Base-by-base conservation (phyloP, 1,140 invertebrate genomes). In the Leptestheria dahalacensis region DNA sequence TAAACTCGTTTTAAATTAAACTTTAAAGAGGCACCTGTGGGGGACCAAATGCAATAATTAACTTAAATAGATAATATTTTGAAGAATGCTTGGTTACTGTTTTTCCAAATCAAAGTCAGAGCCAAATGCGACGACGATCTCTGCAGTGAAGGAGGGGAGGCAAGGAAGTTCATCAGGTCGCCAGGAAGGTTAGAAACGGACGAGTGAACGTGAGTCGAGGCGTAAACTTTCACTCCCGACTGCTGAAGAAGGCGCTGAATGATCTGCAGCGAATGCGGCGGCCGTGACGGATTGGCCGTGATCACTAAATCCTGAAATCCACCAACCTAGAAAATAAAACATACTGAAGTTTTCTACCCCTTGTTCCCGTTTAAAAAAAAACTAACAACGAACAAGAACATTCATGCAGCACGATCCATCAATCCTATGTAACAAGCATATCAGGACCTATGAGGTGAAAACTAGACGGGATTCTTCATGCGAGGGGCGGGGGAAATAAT, bases 91-190 rank as follows among this genome's bases (percentile, higher is more conserved):
- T 10, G 26, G 10, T 20, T 77, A 88, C 85, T 78, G 72, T 81
- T 71, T 77, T 85, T 87, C 81, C 85, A 88, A 68, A 90, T 84
- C 61, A 89, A 67, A 62, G 76, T 78, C 4, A 87, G 59, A 61
- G 79, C 77, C 23, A 85, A 63, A 64, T 74, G 65, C 29, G 68
- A 68, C 28, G 69, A 62, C n/a, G 54, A 63, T 20, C 67, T 49
- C 63, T 66, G 67, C 63, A 48, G 62, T 29, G 46, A 54, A 52
- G 46, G 59, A 61, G 65, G 60, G 62, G 58, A 65, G 61, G 63
- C 60, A 55, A 64, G 48, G 65, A 73, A 65, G 50, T 65, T 60
- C 65, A 63, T 48, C 50, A 60, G 51, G 62, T 74, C 61, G 48
- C 72, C 65, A 1, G 72, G 68, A 23, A 77, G 67, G 57, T 65